Percentiles rank a stretch among this genome's conserved stretches.
phyloP scores from a whole-genome alignment of 2,888 invertebrate species.

The Drosophila hamatofila region DNA sequence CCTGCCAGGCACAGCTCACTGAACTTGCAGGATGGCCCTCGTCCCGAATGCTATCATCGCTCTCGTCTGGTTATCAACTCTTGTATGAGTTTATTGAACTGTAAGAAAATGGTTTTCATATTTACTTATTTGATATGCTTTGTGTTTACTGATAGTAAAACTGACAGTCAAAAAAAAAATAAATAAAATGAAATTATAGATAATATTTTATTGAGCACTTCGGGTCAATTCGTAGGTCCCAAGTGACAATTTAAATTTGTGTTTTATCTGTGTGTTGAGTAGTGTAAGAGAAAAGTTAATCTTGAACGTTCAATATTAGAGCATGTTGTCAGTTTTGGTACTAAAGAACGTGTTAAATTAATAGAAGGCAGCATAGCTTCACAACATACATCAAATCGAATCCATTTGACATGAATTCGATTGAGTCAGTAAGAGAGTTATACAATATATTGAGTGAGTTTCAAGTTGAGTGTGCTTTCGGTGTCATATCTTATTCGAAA shows the following conservation, averaged over 20 bases:
- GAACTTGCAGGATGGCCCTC: constrained; percentile 11
- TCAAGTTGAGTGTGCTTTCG: too few relatives aligned
- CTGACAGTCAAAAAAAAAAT: constrained; percentile 3
- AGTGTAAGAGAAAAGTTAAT: too few relatives aligned
- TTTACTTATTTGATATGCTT: not conserved
- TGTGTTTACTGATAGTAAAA: constrained; percentile 20
- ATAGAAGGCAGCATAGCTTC: too few relatives aligned
- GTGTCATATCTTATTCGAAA: too few relatives aligned
- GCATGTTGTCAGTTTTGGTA: too few relatives aligned
- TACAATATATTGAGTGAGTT: too few relatives aligned
- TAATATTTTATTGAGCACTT: constrained; percentile 8
- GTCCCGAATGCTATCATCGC: constrained; percentile 5
- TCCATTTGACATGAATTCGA: too few relatives aligned
- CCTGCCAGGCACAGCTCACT: constrained; percentile 53
- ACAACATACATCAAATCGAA: too few relatives aligned
- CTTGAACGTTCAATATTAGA: too few relatives aligned
- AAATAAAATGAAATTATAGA: not conserved
- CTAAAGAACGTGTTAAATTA: too few relatives aligned
- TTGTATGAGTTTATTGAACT: constrained; percentile 38
- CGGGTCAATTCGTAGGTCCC: not conserved
- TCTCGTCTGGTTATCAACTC: not conserved
- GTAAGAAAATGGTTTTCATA: constrained; percentile 17
- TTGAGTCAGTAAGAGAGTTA: too few relatives aligned
- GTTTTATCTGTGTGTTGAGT: not conserved
- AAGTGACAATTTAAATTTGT: not conserved